phyloP scores from a whole-genome alignment of 2,113 vertebrate genomes.

The Poeciliopsis prolifica region DNA sequence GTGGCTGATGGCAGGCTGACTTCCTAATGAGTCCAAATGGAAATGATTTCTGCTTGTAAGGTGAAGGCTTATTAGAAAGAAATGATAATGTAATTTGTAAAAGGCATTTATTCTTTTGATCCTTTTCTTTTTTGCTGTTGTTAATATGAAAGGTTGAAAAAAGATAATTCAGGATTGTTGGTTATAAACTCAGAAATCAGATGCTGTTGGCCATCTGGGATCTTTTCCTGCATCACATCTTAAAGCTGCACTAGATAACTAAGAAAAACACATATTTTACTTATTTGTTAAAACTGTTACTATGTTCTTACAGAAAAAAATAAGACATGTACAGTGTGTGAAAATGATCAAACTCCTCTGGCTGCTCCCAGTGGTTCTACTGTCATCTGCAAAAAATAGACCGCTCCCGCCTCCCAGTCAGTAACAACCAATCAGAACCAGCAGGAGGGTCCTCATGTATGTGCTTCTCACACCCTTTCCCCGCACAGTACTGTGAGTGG shows the following conservation, averaged over 20 bases:
- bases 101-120: neutral
- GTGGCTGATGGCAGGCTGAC: neutral
- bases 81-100: conserved; percentile 1
- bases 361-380: too few species aligned
- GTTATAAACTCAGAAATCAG: neutral
- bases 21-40: conserved; percentile 3
- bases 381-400: too few species aligned
- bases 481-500: too few species aligned
- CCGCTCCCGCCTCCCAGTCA: too few species aligned
- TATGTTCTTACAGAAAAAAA: too few species aligned
- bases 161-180: neutral
- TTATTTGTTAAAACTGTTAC: too few species aligned
- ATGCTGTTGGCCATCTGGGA: neutral
- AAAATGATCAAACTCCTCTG: too few species aligned
- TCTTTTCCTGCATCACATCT: neutral
- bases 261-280: too few species aligned
- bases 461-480: too few species aligned
- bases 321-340: too few species aligned
- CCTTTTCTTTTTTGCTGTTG: neutral
- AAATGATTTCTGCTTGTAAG: neutral
- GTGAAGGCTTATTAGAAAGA: conserved; percentile 2
- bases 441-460: too few species aligned
- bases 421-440: too few species aligned
- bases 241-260: neutral
- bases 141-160: neutral